Evolutionary conservation across 2,888 invertebrate species (phyloP), one percentile per base, ranked within the genome.

Genomic region (Cheilosia variabilis): DNA sequence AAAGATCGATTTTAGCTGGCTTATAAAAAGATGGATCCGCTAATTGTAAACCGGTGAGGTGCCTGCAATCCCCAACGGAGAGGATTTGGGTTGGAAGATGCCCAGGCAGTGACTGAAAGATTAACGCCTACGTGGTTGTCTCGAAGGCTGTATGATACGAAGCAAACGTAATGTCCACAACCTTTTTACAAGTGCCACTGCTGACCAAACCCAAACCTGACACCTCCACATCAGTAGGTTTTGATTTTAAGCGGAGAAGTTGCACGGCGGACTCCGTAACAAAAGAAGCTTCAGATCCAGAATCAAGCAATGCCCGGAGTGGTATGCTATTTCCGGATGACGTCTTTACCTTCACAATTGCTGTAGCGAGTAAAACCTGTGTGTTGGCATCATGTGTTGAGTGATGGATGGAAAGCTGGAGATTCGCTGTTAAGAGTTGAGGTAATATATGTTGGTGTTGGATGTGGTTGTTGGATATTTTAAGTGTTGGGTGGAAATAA

Each of bases 151-250:
- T 31, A 1, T 17, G 9, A 9, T 34, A 37, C 27, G 27, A 27
- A 5, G 27, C 27, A 27, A 27, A 6, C 27, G 27, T 27, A 5
- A 27, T 27, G 5, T 27, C 27, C 0, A 27, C 27, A 27, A 27
- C 27, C 27, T 27, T 27, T 31, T 37, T 47, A 2, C 47, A 52
- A n/a, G 50, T 66, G 52, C 52, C 66, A 52, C 50, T 76, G 50
- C 52, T 50, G 76, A 66, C 76, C 50, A 66, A 52, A 37, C 76
- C 76, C 47, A 58, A 52, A 37, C 66, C 66, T n/a, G 76, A 58
- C 15, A 76, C 68, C 68, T 60, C 68, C 15, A 57, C 50, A 41
- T 43, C 15, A 13, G 66, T 60, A 0, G 43, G 3, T 43, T 41
- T 52, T 1, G 13, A 13, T 43, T 50, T 50, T 2, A 68, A 17